Evolutionary conservation across 2,888 invertebrate species (phyloP), one percentile per base, ranked within the genome.

Genomic region (Nowickia ferox): DNA sequence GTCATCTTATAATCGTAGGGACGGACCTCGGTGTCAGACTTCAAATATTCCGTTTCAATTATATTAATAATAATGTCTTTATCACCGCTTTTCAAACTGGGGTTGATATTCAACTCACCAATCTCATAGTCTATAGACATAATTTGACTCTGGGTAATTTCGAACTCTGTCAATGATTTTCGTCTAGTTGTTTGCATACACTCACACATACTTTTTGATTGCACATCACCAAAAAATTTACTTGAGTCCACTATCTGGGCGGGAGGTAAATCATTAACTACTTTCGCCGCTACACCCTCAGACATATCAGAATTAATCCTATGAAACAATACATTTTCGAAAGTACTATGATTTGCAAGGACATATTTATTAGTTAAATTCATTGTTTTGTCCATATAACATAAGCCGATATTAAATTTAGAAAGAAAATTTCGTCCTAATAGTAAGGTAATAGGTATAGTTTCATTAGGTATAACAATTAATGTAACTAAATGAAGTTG

Each of bases 41-140:
- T n/a, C 9, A 75, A 53, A 48, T 80, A 80, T 40, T 65, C 10
- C 8, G 9, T 44, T 51, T 42, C 38, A 22, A 76, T 48, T 69
- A 76, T 66, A 66, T 82, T 22, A 13, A 44, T 46, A 46, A 72
- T 38, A 19, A 61, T 44, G 17, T 55, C n/a, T 9, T n/a, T 48
- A 46, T 71, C 38, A 19, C 19, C 19, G 38, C 11, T 42, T 15
- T 19, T 15, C 1, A 81, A 59, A 13, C 8, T 57, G 6, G 81
- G 74, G 57, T 81, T 65, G 13, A 81, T 68, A 66, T 75, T 48
- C 38, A 81, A 68, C 3, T 46, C 19, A 68, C 40, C 61, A 42
- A 65, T 17, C 15, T n/a, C 66, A 46, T 13, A 48, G 38, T 22
- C n/a, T 40, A 75, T 81, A 22, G 75, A 22, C 66, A 81, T 59